Conservation (phyloP, 2,113 vertebrate genomes). For the Salminus brasiliensis region DNA sequence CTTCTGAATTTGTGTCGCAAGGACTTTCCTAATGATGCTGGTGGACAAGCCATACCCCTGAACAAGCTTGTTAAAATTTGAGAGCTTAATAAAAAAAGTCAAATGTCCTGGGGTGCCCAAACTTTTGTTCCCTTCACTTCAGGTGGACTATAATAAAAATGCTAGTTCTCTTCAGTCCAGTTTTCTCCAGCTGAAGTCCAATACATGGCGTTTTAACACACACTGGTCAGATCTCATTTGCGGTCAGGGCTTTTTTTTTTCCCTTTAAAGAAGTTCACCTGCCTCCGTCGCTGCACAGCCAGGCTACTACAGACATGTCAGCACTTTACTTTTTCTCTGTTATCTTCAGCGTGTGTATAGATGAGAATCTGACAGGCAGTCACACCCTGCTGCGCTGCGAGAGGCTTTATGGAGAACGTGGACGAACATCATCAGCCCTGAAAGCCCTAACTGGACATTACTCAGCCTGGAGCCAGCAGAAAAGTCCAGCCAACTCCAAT, state of each 20-base stretch:
- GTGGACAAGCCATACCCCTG: too few species aligned
- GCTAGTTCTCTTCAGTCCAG: conserved; percentile 9
- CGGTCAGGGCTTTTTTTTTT: not conserved
- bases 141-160: conserved; percentile 6
- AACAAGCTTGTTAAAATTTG: too few species aligned
- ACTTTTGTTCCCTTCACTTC: not conserved
- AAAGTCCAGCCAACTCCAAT: not conserved
- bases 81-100: too few species aligned
- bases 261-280: conserved; percentile 10
- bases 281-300: conserved; percentile 10
- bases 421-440: not conserved
- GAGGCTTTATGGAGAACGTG: not conserved
- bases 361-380: conserved; percentile 20
- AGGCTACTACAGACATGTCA: conserved; percentile 23
- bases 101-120: too few species aligned
- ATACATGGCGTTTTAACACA: conserved; percentile 14
- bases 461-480: not conserved
- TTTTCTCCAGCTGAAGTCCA: conserved; percentile 10
- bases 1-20: too few species aligned
- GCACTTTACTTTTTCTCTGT: conserved; percentile 14
- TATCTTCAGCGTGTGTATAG: not conserved
- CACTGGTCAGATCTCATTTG: conserved; percentile 28
- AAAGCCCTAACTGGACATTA: not conserved
- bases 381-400: conserved; percentile 9
- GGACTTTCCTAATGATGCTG: too few species aligned